Evolutionary conservation across 2,888 invertebrate species (phyloP), one percentile per base, ranked within the genome.

Genomic region (Marasmarcha lunaedactyla): DNA sequence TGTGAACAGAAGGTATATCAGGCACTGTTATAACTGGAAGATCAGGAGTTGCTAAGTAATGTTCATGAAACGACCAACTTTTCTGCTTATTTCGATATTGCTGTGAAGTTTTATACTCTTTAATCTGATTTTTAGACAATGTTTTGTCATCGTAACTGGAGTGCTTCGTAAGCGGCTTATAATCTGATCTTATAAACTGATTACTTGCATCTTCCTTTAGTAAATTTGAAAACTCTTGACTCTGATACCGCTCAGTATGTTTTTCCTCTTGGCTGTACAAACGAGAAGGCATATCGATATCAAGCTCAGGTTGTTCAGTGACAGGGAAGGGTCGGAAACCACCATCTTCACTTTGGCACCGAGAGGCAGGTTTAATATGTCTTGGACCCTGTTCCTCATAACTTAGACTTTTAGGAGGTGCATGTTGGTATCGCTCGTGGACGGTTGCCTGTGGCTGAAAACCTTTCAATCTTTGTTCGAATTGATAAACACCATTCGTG

Each of bases 141-240:
- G 87, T 88, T 54, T 86, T 87, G 48, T 88, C 88, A 44, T 88
- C 88, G 41, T 88, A 88, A 48, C 88, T 88, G n/a, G 87, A 87
- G 51, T 88, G 87, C 59, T 88, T 88, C 15, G 87, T 85, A 34
- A 88, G 52, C 6, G 87, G 86, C 51, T 87, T 88, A 42, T 83
- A 85, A 27, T 86, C 86, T 1, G 85, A 79, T 35, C 86, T 71
- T 37, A 84, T 69, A 46, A 79, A 83, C 41, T 79, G 77, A 43
- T 64, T 60, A 45, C 55, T 49, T 13, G 51, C 47, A 44, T 79
- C 77, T 41, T 83, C 83, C 11, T 73, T 67, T 41, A 84, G 66
- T 13, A 83, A 73, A 42, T 69, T 74, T 0, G 87, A 84, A 60
- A 88, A 88, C 49, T 88, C 88, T 64, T 88, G 88, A 47, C 88